These are phyloP conservation scores for Ascaphus truei DNA, from an alignment of 2,113 vertebrate genomes.

Conservation along the genomic window DNA sequence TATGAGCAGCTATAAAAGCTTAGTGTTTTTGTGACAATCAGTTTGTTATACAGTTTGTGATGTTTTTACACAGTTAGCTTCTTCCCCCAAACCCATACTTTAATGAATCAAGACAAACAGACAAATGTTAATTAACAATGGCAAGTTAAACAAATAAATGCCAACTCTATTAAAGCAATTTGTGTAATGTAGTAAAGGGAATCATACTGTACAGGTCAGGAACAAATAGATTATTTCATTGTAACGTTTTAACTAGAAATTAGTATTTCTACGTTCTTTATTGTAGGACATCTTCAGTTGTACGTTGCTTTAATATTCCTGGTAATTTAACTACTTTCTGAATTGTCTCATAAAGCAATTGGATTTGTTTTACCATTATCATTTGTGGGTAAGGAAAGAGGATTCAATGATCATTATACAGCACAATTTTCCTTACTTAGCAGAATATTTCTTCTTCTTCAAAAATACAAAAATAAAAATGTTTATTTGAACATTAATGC, in stretches of 20 bases:
- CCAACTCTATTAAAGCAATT: not conserved
- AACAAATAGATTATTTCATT: not conserved
- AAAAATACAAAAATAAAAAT: too few species aligned
- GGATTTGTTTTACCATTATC: constrained; percentile 20
- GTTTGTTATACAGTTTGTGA: not conserved
- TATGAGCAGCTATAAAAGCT: too few species aligned
- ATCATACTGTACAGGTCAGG: not conserved
- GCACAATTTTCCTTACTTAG: constrained; percentile 1
- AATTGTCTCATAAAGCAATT: not conserved
- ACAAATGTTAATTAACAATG: not conserved
- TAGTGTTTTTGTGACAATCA: not conserved
- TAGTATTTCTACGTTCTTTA: not conserved
- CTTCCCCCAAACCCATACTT: not conserved
- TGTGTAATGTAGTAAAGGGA: not conserved
- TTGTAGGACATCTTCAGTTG: not conserved
- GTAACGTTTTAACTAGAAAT: not conserved
- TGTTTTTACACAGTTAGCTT: not conserved
- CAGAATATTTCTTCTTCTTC: constrained; percentile 10
- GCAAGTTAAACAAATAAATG: not conserved
- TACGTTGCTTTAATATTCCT: not conserved
- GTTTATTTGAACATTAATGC: not conserved
- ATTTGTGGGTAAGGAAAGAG: constrained; percentile 13
- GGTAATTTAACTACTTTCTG: not conserved
- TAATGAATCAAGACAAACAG: not conserved
- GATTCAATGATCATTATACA: not conserved